phyloP scores from a whole-genome alignment of 1,140 invertebrate genomes.

The Zelostemma sp. region DNA sequence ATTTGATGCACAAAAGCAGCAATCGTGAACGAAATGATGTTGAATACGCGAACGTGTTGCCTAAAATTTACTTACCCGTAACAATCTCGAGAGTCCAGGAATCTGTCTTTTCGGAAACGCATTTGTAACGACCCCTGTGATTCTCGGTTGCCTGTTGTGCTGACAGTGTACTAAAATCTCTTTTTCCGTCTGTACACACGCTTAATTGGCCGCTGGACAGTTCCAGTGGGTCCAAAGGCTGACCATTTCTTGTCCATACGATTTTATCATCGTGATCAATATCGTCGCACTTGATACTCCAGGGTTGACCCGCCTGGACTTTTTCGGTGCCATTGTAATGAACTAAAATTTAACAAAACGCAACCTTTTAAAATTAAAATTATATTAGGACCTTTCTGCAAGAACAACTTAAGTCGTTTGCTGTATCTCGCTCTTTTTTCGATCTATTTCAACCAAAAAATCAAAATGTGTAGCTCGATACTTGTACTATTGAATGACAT shows the following conservation, averaged over 20 bases:
- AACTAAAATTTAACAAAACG: slow-evolving; percentile 29
- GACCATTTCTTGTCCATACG: slow-evolving; percentile 62
- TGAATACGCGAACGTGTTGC: slow-evolving; percentile 7
- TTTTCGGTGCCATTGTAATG: slow-evolving; percentile 44
- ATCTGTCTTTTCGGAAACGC: slow-evolving; percentile 45
- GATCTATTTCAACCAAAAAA: too few species aligned
- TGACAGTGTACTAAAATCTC: slow-evolving; percentile 49
- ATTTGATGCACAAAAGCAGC: background rate
- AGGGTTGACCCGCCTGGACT: slow-evolving; percentile 54
- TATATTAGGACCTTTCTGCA: too few species aligned
- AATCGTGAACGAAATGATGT: slow-evolving; percentile 16
- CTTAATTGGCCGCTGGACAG: slow-evolving; percentile 52
- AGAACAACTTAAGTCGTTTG: too few species aligned
- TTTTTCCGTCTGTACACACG: slow-evolving; percentile 46
- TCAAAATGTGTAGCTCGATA: too few species aligned
- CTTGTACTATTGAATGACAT: too few species aligned
- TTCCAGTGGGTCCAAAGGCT: slow-evolving; percentile 52
- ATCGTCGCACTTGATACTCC: slow-evolving; percentile 58
- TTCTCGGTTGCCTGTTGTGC: slow-evolving; percentile 47
- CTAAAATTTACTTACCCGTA: slow-evolving; percentile 63
- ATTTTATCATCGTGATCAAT: slow-evolving; percentile 43
- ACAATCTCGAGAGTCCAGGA: slow-evolving; percentile 54
- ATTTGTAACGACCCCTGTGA: slow-evolving; percentile 63
- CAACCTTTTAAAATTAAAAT: background rate
- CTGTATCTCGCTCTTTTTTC: too few species aligned